A percentile compares a stretch with the other conserved stretches of the same genome.
These are phyloP conservation scores for Catocala fraxini DNA, from an alignment of 2,888 invertebrate species.

Conservation along the genomic window DNA sequence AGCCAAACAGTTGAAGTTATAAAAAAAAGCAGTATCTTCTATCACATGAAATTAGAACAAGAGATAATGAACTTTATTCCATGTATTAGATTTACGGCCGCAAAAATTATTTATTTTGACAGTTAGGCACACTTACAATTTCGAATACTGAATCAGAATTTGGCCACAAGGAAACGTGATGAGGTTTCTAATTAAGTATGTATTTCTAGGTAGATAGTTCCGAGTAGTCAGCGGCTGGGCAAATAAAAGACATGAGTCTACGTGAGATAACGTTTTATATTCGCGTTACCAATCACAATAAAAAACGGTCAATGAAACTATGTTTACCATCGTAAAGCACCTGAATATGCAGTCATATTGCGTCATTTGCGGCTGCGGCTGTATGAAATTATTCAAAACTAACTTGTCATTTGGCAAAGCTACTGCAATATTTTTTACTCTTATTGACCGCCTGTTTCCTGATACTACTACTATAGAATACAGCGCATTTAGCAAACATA, in stretches of 20 bases:
- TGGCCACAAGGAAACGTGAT: slow-evolving; percentile 17
- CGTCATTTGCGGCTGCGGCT: slow-evolving; percentile 7
- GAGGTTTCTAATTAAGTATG: slow-evolving; percentile 17
- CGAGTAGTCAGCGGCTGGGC: not conserved
- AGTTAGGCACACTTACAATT: not conserved
- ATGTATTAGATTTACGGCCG: not conserved
- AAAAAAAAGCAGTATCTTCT: too few species aligned
- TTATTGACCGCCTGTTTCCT: slow-evolving; percentile 18
- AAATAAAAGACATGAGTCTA: not conserved
- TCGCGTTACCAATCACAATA: slow-evolving; percentile 3
- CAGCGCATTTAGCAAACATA: not conserved
- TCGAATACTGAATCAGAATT: slow-evolving; percentile 21
- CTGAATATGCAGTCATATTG: not conserved
- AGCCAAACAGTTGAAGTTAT: too few species aligned
- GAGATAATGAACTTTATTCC: not conserved
- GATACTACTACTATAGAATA: slow-evolving; percentile 1
- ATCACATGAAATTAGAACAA: too few species aligned
- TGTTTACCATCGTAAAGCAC: too few species aligned
- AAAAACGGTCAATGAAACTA: too few species aligned
- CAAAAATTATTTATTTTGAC: slow-evolving; percentile 8
- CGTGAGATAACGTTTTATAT: slow-evolving; percentile 22
- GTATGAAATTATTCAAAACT: not conserved
- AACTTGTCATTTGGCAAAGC: slow-evolving; percentile 9
- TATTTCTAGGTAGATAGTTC: not conserved
- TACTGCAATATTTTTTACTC: slow-evolving; percentile 2